Evolutionary conservation across 2,888 invertebrate species (phyloP).

Genomic region (Charanyca ferruginea): DNA sequence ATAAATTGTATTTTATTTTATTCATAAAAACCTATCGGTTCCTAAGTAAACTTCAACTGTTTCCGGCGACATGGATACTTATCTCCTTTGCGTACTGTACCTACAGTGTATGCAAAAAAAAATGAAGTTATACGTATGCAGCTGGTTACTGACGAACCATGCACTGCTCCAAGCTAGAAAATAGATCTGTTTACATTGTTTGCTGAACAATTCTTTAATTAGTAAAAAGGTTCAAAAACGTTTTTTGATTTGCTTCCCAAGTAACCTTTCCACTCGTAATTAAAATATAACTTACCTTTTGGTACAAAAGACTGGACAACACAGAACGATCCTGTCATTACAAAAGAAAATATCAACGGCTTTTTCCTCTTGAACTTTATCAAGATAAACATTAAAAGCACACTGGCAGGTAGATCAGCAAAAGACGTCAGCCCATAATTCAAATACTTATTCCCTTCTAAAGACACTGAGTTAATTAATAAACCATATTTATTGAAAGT

Average conservation of each 20-base stretch:
- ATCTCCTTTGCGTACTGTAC: no score
- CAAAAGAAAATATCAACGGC: slow-evolving; percentile 70
- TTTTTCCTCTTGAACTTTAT: slow-evolving; percentile 88
- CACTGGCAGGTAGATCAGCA: slow-evolving; percentile 91
- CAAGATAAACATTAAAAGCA: slow-evolving; percentile 87
- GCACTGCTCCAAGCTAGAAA: not conserved
- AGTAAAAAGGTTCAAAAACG: not conserved
- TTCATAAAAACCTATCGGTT: no score
- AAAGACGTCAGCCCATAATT: slow-evolving; percentile 93
- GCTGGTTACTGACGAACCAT: not conserved
- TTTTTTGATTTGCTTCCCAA: not conserved
- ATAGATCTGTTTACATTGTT: not conserved
- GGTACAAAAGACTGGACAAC: slow-evolving; percentile 62
- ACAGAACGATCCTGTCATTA: slow-evolving; percentile 60
- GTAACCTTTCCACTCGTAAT: not conserved
- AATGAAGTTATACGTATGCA: no score
- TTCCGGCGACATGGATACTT: no score
- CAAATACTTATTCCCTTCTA: slow-evolving; percentile 93
- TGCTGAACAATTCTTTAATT: not conserved
- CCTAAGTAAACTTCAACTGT: no score
- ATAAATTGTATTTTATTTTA: no score
- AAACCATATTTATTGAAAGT: slow-evolving; percentile 92
- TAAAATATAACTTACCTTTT: slow-evolving; percentile 46
- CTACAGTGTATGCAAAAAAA: no score
- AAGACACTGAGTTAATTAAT: slow-evolving; percentile 92